These are phyloP conservation scores for Thaleichthys pacificus DNA, from an alignment of 2,797 vertebrate species.

Conservation along the genomic window DNA sequence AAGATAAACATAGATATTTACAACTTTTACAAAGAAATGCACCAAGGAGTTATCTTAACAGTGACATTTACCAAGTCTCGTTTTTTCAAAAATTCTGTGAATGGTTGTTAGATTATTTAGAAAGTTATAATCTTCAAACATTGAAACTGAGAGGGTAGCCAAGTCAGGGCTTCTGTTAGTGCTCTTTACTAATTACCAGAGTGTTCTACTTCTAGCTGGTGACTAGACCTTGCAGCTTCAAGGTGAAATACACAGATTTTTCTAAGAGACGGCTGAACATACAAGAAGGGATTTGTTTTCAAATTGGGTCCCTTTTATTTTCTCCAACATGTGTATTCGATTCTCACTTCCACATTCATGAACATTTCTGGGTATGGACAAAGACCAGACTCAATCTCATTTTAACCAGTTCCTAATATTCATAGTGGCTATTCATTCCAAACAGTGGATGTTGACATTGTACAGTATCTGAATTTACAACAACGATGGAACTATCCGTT, in stretches of 20 bases:
- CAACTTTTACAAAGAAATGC: slow-evolving; percentile 70
- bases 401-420: slow-evolving; percentile 61
- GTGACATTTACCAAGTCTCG: slow-evolving; percentile 61
- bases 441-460: slow-evolving; percentile 46
- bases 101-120: slow-evolving; percentile 36
- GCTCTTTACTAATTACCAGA: slow-evolving; percentile 38
- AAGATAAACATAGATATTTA: slow-evolving; percentile 70
- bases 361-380: slow-evolving; percentile 63
- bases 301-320: slow-evolving; percentile 49
- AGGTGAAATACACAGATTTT: slow-evolving; percentile 27
- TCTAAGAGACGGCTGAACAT: background rate
- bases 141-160: slow-evolving; percentile 14
- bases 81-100: slow-evolving; percentile 44
- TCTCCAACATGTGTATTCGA: slow-evolving; percentile 59
- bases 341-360: slow-evolving; percentile 72
- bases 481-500: slow-evolving; percentile 44
- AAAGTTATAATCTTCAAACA: too few relatives aligned
- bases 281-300: slow-evolving; percentile 30
- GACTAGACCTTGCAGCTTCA: slow-evolving; percentile 57
- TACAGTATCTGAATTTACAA: slow-evolving; percentile 58
- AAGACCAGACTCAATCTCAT: slow-evolving; percentile 59
- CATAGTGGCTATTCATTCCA: slow-evolving; percentile 63
- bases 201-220: slow-evolving; percentile 49
- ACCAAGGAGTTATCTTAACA: slow-evolving; percentile 67
- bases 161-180: slow-evolving; percentile 53